Conservation (phyloP, 2,888 invertebrate species). For the Anagyrus pseudococci region DNA sequence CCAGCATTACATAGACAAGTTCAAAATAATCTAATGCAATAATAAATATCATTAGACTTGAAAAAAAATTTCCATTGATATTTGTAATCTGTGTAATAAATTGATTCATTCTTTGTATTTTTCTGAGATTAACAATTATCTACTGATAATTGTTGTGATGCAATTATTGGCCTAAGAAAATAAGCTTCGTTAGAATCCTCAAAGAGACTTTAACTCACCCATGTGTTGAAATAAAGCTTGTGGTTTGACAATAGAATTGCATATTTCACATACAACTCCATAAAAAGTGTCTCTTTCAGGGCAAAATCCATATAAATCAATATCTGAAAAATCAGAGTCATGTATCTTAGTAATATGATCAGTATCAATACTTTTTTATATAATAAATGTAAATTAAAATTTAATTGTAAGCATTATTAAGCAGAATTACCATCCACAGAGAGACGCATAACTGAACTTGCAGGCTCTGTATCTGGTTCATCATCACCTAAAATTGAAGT, state of each 20-base stretch:
- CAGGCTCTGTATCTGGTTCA: slow-evolving; percentile 55
- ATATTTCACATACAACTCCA: slow-evolving; percentile 80
- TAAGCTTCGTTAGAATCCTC: no score
- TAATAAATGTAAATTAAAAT: background rate
- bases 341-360: background rate
- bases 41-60: background rate
- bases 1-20: no score
- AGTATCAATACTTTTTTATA: no score
- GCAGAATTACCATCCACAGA: slow-evolving; percentile 54
- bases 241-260: slow-evolving; percentile 79
- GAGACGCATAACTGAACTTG: slow-evolving; percentile 57
- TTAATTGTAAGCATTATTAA: no score
- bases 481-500: slow-evolving; percentile 58
- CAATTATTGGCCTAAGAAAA: background rate
- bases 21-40: background rate
- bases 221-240: slow-evolving; percentile 80
- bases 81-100: background rate
- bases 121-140: background rate
- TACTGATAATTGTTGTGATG: background rate
- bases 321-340: slow-evolving; percentile 63
- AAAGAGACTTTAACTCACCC: slow-evolving; percentile 60
- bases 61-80: background rate
- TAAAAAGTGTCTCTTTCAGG: slow-evolving; percentile 80
- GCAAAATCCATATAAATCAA: slow-evolving; percentile 79
- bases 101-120: background rate